Conservation (phyloP, 2,797 vertebrate genomes). For the Harpagifer antarcticus region DNA sequence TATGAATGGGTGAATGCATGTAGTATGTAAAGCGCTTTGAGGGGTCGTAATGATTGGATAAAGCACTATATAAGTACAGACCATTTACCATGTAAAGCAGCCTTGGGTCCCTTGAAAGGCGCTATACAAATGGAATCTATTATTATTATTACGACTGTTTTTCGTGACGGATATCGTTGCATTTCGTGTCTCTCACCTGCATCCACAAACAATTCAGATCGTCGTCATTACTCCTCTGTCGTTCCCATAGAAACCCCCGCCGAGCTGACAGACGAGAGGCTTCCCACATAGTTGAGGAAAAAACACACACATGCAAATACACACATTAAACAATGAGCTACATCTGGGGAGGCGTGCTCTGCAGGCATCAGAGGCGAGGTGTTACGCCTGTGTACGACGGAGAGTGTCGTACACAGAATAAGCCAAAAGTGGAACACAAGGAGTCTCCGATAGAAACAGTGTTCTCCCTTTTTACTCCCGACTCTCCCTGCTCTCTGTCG, state of each 20-base stretch:
- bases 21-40: no score
- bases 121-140: no score
- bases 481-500: slow-evolving; percentile 39
- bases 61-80: no score
- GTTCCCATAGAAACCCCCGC: slow-evolving; percentile 85
- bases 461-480: slow-evolving; percentile 31
- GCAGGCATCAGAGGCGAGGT: slow-evolving; percentile 74
- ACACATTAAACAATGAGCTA: slow-evolving; percentile 50
- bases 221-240: slow-evolving; percentile 78
- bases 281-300: slow-evolving; percentile 69
- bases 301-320: slow-evolving; percentile 32
- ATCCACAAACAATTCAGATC: slow-evolving; percentile 76
- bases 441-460: slow-evolving; percentile 67
- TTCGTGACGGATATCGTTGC: neutral
- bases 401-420: slow-evolving; percentile 79
- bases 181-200: slow-evolving; percentile 31
- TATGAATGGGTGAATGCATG: no score
- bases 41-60: no score
- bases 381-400: no score
- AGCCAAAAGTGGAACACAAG: slow-evolving; percentile 80
- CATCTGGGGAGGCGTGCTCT: slow-evolving; percentile 62
- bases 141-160: no score
- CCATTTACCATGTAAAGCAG: no score
- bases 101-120: no score
- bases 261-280: slow-evolving; percentile 81